phyloP scores from a whole-genome alignment of 2,113 vertebrate species.

The Elgaria multicarinata region DNA sequence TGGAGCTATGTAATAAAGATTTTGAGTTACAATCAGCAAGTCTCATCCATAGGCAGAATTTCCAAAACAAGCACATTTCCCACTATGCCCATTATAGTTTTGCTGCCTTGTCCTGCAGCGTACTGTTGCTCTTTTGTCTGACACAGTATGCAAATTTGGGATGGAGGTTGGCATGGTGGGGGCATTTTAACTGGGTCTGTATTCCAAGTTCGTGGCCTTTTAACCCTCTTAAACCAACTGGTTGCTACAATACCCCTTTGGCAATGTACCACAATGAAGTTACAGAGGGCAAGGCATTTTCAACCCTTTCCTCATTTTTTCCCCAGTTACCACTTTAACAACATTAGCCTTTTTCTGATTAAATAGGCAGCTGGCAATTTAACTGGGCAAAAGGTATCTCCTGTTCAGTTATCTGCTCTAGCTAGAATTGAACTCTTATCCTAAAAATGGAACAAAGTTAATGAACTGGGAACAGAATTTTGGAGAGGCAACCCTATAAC shows the following conservation, averaged over 20 bases:
- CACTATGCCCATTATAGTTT: background rate
- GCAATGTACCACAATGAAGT: background rate
- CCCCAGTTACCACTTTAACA: background rate
- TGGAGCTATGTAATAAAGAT: background rate
- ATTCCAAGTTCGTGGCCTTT: background rate
- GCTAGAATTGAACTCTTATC: background rate
- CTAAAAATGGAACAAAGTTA: background rate
- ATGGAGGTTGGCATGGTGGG: background rate
- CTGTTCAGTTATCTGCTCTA: background rate
- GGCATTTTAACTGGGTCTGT: background rate
- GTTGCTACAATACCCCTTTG: background rate
- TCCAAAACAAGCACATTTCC: slow-evolving; percentile 1
- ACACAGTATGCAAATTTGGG: background rate
- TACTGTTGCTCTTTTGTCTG: background rate
- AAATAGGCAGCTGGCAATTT: background rate
- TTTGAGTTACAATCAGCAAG: background rate
- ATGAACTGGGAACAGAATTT: background rate
- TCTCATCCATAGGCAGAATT: background rate
- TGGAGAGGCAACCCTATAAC: background rate
- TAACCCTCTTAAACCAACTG: background rate
- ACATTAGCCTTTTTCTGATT: background rate
- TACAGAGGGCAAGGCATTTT: background rate
- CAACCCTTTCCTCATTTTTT: background rate
- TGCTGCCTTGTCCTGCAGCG: background rate
- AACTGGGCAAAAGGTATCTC: slow-evolving; percentile 21